A percentile compares a stretch with the other conserved stretches of the same genome.
Evolutionary conservation across 2,888 invertebrate genomes (phyloP).

Genomic region (Mesochorus sp.): DNA sequence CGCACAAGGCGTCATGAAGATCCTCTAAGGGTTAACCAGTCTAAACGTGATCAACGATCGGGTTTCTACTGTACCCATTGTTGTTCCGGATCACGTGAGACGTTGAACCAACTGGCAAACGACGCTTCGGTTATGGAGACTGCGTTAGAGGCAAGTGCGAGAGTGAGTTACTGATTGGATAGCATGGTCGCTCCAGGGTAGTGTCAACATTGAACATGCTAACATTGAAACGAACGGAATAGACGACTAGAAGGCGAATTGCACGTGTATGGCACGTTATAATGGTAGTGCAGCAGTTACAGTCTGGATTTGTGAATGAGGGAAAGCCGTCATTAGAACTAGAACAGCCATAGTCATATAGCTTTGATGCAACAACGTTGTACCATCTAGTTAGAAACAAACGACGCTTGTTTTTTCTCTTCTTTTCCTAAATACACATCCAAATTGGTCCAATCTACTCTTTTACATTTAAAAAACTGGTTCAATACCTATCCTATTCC

Average conservation of each 20-base stretch:
- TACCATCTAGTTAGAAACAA: too few relatives aligned
- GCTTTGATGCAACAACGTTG: not conserved
- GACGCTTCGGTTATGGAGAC: constrained; percentile 9
- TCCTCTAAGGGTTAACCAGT: too few relatives aligned
- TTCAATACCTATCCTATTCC: too few relatives aligned
- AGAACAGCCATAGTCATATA: not conserved
- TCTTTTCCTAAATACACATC: too few relatives aligned
- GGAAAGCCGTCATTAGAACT: not conserved
- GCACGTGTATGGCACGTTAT: constrained; percentile 9
- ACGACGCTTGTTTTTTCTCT: too few relatives aligned
- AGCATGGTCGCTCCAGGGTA: constrained; percentile 32
- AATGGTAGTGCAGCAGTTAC: constrained; percentile 34
- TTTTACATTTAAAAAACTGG: too few relatives aligned
- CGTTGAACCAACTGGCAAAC: constrained; percentile 31
- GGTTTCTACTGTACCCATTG: not conserved
- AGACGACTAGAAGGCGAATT: constrained; percentile 29
- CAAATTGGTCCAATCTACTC: too few relatives aligned
- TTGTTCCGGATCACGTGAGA: not conserved
- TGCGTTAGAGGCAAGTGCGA: not conserved
- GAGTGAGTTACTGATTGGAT: constrained; percentile 53
- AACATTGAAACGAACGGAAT: constrained; percentile 38
- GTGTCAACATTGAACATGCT: constrained; percentile 53
- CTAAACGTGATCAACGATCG: not conserved
- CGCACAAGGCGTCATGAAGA: too few relatives aligned
- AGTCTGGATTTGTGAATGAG: constrained; percentile 3